Evolutionary conservation across 2,797 vertebrate genomes (phyloP).

Genomic region (Rhyacichthys aspro): DNA sequence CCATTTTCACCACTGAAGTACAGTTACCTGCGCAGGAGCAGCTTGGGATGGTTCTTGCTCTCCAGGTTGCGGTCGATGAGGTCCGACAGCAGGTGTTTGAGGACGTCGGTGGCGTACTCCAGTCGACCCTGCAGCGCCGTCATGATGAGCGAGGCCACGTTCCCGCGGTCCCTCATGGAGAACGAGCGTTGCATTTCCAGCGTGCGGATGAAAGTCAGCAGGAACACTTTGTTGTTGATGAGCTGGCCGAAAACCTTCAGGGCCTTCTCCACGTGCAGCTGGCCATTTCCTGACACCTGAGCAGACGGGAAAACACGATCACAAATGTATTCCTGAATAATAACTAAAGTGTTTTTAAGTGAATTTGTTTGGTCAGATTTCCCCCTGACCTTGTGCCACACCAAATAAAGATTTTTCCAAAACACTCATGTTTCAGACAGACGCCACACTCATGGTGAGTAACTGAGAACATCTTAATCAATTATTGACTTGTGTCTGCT

Average conservation of each 20-base stretch:
- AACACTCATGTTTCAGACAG: slow-evolving; percentile 63
- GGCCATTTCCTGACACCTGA: slow-evolving; percentile 94
- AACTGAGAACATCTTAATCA: slow-evolving; percentile 68
- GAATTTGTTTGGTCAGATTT: slow-evolving; percentile 15
- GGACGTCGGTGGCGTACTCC: slow-evolving; percentile 96
- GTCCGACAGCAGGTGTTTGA: slow-evolving; percentile 95
- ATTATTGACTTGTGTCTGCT: slow-evolving; percentile 60
- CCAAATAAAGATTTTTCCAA: slow-evolving; percentile 53
- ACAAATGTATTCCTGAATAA: background rate
- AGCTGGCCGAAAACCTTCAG: slow-evolving; percentile 96
- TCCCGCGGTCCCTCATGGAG: slow-evolving; percentile 97
- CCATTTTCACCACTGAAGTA: background rate
- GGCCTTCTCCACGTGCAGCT: slow-evolving; percentile 95
- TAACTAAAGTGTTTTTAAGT: slow-evolving; percentile 9
- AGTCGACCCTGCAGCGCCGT: slow-evolving; percentile 92
- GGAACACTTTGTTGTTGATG: slow-evolving; percentile 98
- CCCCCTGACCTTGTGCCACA: slow-evolving; percentile 46
- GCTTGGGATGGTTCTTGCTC: slow-evolving; percentile 98
- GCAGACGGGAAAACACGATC: background rate
- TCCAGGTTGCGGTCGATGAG: slow-evolving; percentile 98
- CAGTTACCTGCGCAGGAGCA: slow-evolving; percentile 91
- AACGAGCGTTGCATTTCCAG: slow-evolving; percentile 95
- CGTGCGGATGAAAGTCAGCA: slow-evolving; percentile 96
- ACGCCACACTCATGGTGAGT: slow-evolving; percentile 43
- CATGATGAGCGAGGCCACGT: slow-evolving; percentile 98